phyloP scores from a whole-genome alignment of 2,888 invertebrate genomes.

The Drosophila anceps region DNA sequence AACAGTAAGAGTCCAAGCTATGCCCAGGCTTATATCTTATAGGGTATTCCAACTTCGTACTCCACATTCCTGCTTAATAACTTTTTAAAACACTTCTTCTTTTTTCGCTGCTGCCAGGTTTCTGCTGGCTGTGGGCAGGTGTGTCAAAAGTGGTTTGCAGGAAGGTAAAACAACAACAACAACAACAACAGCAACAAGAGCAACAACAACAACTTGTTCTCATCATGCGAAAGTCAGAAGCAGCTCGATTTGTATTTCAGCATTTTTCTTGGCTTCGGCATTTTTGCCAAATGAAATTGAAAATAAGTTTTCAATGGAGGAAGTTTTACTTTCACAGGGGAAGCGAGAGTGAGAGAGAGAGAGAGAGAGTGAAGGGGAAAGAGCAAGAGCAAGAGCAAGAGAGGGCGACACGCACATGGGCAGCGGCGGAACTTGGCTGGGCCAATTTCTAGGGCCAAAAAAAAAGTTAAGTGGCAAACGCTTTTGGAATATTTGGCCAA shows the following conservation, averaged over 20 bases:
- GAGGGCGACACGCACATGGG: not conserved
- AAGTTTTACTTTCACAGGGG: constrained; percentile 71
- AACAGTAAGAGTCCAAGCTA: not conserved
- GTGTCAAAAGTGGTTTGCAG: constrained; percentile 54
- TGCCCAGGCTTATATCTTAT: not conserved
- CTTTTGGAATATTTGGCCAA: constrained; percentile 51
- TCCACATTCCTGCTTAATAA: not conserved
- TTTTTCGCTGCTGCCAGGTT: constrained; percentile 19
- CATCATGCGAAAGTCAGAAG: constrained; percentile 68
- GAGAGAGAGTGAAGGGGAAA: not conserved
- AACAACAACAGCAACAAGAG: constrained; percentile 26
- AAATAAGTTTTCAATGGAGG: constrained; percentile 54
- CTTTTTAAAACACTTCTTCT: constrained; percentile 1
- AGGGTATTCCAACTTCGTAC: not conserved
- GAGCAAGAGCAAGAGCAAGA: not conserved
- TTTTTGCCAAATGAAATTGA: constrained; percentile 65
- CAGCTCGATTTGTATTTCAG: constrained; percentile 35
- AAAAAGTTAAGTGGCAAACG: constrained; percentile 59
- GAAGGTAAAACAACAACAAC: constrained; percentile 27
- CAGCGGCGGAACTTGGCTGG: constrained; percentile 41
- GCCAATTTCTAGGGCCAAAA: constrained; percentile 60
- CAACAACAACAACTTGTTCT: constrained; percentile 64
- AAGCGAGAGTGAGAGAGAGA: not conserved
- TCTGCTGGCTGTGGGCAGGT: constrained; percentile 44
- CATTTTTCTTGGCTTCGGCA: constrained; percentile 32